Percentiles rank a stretch among this genome's conserved stretches.
Evolutionary conservation across 2,888 invertebrate genomes (phyloP).

Genomic region (Chymomyza fuscimana): DNA sequence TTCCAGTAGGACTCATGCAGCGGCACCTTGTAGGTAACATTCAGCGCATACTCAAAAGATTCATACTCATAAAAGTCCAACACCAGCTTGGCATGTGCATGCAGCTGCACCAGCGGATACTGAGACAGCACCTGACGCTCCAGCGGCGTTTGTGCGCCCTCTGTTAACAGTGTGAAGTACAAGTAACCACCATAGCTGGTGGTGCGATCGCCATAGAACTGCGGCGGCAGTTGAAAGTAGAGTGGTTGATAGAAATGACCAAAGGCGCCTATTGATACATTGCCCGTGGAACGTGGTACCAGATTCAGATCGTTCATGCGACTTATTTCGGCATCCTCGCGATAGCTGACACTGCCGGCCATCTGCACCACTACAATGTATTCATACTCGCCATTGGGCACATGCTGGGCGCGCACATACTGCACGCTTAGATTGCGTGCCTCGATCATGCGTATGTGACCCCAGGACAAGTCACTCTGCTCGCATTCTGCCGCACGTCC

Average conservation of each 20-base stretch:
- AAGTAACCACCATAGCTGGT: constrained; percentile 95
- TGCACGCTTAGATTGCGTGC: constrained; percentile 81
- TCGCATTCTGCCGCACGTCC: constrained; percentile 89
- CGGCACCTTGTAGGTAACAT: constrained; percentile 82
- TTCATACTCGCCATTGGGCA: constrained; percentile 75
- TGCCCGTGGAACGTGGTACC: constrained; percentile 82
- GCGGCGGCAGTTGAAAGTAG: constrained; percentile 84
- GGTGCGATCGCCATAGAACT: constrained; percentile 92
- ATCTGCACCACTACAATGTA: constrained; percentile 79
- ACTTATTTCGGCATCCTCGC: constrained; percentile 80
- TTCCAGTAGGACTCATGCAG: constrained; percentile 91
- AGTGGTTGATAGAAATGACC: constrained; percentile 77
- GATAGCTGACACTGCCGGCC: constrained; percentile 72
- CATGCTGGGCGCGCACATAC: constrained; percentile 70
- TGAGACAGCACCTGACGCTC: constrained; percentile 82
- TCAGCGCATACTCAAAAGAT: constrained; percentile 78
- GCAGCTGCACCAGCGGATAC: constrained; percentile 91
- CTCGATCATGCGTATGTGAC: constrained; percentile 85
- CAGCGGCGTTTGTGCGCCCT: constrained; percentile 82
- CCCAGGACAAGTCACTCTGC: constrained; percentile 91
- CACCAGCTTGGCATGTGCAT: constrained; percentile 86
- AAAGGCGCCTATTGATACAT: constrained; percentile 79
- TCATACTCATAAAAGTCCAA: constrained; percentile 86
- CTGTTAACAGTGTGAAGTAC: constrained; percentile 87
- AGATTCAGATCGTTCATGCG: constrained; percentile 83